Base-by-base conservation (phyloP, 2,888 invertebrate genomes). In the Linyphia triangularis region DNA sequence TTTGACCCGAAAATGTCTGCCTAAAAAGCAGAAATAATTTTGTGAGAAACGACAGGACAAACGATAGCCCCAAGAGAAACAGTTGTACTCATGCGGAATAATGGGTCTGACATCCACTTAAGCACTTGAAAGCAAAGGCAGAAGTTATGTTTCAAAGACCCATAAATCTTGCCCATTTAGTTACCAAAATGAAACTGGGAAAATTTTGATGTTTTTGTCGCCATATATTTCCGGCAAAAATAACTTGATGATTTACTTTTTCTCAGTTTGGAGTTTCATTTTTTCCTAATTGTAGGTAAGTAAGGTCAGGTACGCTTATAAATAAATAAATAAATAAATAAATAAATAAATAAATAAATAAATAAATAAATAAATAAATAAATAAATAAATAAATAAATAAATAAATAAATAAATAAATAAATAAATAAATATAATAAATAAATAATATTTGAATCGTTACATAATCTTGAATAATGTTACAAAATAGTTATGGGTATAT, bases 101-200 rank as follows among this genome's bases (percentile, higher is more conserved):
- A 73, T 73, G 33, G 57, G n/a, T 6, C 6, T 51, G 72, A 72
- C 72, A 72, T 59, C 73, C 57, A 57, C 73, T 28, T 57, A 30
- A 73, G 73, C 30, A 51, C 57, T 73, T 57, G 28, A 19, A 73
- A 73, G 51, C 19, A n/a, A n/a, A 57, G n/a, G 13, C 24, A 73
- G 19, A 28, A 73, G 57, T 73, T 73, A 59, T 28, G 19, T 73
- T 59, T 30, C 59, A 22, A 7, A 22, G n/a, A 30, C 28, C 26
- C 59, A 73, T 73, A 51, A 73, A 59, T 73, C 59, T 73, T 59
- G 19, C 33, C 59, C 28, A 59, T 51, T 51, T 51, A 51, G 13
- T 51, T 51, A 51, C 16, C 5, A 51, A 51, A 51, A 51, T 51
- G 51, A 51, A 51, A 51, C n/a, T n/a, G 51, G 51, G 51, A n/a